Percentiles rank a stretch among this genome's conserved stretches.
Conservation (phyloP, 2,797 vertebrate genomes). For the Megalops cyprinoides region DNA sequence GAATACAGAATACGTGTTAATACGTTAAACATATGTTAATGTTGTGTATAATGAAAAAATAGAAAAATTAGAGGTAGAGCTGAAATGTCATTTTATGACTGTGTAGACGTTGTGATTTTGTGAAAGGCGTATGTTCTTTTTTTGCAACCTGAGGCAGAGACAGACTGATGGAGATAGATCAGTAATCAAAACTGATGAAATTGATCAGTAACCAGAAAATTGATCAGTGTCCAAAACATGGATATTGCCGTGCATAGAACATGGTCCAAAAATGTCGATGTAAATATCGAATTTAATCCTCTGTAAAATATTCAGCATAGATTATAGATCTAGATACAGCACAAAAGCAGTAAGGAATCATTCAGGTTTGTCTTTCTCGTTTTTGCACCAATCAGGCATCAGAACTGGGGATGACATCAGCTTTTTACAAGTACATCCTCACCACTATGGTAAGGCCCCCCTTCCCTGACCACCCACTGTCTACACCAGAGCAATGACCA, state of each 20-base stretch:
- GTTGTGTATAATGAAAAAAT: too few species aligned
- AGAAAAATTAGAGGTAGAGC: too few species aligned
- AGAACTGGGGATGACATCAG: slow-evolving; percentile 86
- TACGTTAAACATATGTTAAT: too few species aligned
- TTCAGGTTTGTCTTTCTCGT: slow-evolving; percentile 7
- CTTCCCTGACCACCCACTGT: background rate
- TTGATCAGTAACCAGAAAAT: too few species aligned
- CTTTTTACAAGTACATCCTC: slow-evolving; percentile 90
- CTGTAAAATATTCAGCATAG: background rate
- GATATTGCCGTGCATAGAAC: too few species aligned
- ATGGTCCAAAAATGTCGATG: background rate
- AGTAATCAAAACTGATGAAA: too few species aligned
- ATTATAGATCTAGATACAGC: background rate
- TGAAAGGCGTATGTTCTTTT: too few species aligned
- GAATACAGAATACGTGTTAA: background rate
- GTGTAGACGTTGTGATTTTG: too few species aligned
- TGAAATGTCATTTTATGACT: too few species aligned
- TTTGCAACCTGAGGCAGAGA: too few species aligned
- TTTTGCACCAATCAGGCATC: slow-evolving; percentile 70
- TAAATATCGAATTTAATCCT: background rate
- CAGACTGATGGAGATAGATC: too few species aligned
- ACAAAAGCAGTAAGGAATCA: background rate
- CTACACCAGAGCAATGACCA: background rate
- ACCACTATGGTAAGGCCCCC: slow-evolving; percentile 82
- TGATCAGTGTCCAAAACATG: too few species aligned